phyloP scores from a whole-genome alignment of 2,888 invertebrate species.

The Gibbula magus region DNA sequence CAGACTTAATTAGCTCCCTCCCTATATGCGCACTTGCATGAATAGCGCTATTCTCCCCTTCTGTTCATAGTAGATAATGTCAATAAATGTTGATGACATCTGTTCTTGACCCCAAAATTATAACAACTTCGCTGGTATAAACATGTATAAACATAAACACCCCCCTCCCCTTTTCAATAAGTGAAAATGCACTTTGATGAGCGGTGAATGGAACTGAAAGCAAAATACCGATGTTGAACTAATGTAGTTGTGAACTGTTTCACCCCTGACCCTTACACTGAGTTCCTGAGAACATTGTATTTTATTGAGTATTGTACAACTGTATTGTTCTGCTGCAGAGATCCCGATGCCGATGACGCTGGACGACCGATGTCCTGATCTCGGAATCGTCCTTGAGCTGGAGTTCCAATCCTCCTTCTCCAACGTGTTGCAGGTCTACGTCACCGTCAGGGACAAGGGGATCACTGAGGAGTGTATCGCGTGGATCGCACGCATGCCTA shows the following conservation, averaged over 20 bases:
- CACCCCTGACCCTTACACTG: background rate
- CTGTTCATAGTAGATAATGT: no score
- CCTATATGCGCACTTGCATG: no score
- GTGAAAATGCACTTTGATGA: no score
- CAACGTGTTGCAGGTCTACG: slow-evolving; percentile 53
- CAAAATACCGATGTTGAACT: background rate
- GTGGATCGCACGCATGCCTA: slow-evolving; percentile 42
- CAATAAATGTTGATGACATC: no score
- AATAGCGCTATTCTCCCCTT: no score
- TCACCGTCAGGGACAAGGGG: slow-evolving; percentile 49
- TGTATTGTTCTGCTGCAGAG: background rate
- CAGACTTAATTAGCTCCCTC: no score
- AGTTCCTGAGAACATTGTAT: background rate
- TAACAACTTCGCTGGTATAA: no score
- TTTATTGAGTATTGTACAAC: background rate
- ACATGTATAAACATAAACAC: no score
- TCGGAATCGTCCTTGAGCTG: slow-evolving; percentile 50
- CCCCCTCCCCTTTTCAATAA: no score
- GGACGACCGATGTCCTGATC: slow-evolving; percentile 31
- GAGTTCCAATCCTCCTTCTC: slow-evolving; percentile 59
- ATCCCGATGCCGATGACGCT: background rate
- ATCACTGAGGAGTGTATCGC: slow-evolving; percentile 42
- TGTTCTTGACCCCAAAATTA: no score
- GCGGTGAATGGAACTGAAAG: no score
- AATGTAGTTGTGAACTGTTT: no score